Evolutionary conservation across 2,797 vertebrate genomes (phyloP).

Genomic region (Muscicapa striata): DNA sequence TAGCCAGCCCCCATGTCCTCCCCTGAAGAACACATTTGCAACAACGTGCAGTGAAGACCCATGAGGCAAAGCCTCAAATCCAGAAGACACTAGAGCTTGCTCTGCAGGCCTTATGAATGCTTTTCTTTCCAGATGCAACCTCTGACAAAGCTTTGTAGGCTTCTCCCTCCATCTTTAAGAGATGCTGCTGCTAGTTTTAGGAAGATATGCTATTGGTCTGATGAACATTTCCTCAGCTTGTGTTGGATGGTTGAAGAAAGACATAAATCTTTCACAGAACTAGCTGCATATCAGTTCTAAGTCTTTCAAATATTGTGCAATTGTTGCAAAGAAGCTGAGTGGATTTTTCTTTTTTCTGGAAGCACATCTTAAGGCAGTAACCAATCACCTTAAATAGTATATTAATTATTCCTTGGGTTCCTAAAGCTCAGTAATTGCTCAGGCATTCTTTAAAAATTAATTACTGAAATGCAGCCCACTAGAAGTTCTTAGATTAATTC

Average conservation of each 20-base stretch:
- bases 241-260: background rate
- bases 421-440: background rate
- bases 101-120: background rate
- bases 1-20: background rate
- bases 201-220: background rate
- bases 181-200: background rate
- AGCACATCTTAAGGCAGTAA: background rate
- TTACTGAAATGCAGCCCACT: background rate
- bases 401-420: background rate
- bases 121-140: background rate
- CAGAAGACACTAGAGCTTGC: background rate
- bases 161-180: background rate
- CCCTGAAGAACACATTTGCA: background rate
- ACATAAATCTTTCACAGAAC: background rate
- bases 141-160: background rate
- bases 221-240: background rate
- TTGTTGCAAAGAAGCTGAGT: background rate
- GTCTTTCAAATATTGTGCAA: background rate
- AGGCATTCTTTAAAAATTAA: background rate
- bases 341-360: constrained; percentile 7
- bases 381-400: background rate
- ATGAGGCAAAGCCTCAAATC: background rate
- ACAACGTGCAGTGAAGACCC: background rate
- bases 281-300: background rate
- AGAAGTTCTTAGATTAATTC: background rate